Base-by-base conservation (phyloP, 2,888 invertebrate genomes). In the Aquatica leii region DNA sequence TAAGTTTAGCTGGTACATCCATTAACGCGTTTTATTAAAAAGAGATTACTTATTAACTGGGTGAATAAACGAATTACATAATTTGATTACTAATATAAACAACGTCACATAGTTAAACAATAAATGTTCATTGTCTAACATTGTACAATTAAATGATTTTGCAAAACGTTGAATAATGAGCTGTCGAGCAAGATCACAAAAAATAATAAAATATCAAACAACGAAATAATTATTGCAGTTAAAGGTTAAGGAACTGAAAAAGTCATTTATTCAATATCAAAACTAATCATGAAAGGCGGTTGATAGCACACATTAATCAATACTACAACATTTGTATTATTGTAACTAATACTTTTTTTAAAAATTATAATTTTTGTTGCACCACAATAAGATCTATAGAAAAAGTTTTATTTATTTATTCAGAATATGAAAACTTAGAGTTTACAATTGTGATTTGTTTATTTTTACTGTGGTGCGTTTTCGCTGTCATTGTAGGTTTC, bases 211-310 rank as follows among this genome's bases (percentile, higher is more conserved):
- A 37, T 37, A 9, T n/a, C 18, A 46, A 9, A 20, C 46, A 11
- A 18, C 2, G 2, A 11, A 46, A 46, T 18, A 46, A 15, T 11
- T 11, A 46, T 51, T 31, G 18, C 51, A 34, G 34, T 51, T 14
- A 46, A 46, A 46, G 46, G 46, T 46, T 46, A 46, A 46, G 46
- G 20, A 46, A 46, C 46, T 46, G 46, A 46, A n/a, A 14, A 17
- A 18, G 15, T 20, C 50, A 51, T 59, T 55, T 53, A 64, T 64
- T 64, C 43, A 59, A 55, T 63, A 59, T 53, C 34, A 50, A 50
- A 48, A 57, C 24, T 65, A 41, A 57, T 57, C 65, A 65, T 65
- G 60, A 65, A 65, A 65, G 65, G 59, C 65, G 65, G 65, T 14
- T 14, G 40, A 48, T 48, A 53, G 24, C 6, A 55, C 41, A 61